These are phyloP conservation scores for Heliconius hewitsoni DNA, from an alignment of 1,140 invertebrate genomes.

Conservation along the genomic window DNA sequence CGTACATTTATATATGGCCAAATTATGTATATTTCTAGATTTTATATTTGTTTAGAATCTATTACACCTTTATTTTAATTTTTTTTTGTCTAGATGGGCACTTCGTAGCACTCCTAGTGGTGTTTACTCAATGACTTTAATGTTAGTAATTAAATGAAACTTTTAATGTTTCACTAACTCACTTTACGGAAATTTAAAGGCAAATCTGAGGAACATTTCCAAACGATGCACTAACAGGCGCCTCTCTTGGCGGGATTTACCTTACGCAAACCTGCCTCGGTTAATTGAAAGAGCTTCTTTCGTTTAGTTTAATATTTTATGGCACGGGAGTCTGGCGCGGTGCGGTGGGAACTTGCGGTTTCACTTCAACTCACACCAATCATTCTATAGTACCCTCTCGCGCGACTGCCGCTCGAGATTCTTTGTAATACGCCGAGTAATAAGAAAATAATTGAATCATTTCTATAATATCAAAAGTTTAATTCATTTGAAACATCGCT, in stretches of 20 bases:
- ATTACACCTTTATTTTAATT: too few relatives aligned
- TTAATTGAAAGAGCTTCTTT: constrained; percentile 80
- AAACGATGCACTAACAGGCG: constrained; percentile 50
- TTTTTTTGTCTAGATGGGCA: too few relatives aligned
- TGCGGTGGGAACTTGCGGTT: constrained; percentile 55
- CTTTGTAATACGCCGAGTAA: constrained; percentile 58
- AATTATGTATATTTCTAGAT: too few relatives aligned
- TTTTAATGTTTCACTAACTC: not conserved
- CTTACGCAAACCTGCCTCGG: constrained; percentile 73
- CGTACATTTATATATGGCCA: not conserved
- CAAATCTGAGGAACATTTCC: constrained; percentile 60
- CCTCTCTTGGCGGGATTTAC: constrained; percentile 70
- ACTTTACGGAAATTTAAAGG: constrained; percentile 26
- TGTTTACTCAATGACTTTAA: not conserved
- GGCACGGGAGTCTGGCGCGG: constrained; percentile 52
- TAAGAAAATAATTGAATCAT: constrained; percentile 73
- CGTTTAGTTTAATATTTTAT: constrained; percentile 78
- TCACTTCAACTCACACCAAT: constrained; percentile 54
- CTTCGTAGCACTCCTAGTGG: too few relatives aligned
- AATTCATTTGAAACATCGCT: constrained; percentile 62
- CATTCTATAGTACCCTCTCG: constrained; percentile 53
- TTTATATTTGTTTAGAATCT: too few relatives aligned
- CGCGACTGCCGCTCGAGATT: constrained; percentile 55
- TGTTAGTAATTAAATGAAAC: not conserved
- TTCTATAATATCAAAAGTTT: constrained; percentile 62